Conservation (phyloP, 2,888 invertebrate genomes). For the Steinernema carpocapsae region DNA sequence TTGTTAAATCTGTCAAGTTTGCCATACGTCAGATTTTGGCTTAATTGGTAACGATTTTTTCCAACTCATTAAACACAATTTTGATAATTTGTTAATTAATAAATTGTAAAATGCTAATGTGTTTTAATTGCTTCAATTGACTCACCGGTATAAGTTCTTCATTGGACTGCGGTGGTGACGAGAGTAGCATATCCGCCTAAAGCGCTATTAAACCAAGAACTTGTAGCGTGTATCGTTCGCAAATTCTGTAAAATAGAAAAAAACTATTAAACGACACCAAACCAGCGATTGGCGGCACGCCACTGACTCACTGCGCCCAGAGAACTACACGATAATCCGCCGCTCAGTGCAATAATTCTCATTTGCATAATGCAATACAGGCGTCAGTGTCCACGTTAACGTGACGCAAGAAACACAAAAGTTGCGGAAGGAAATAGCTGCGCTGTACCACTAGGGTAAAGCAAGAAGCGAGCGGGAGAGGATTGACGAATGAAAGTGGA, state of each 20-base stretch:
- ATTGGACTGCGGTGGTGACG: neutral
- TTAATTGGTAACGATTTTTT: too few species aligned
- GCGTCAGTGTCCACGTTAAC: neutral
- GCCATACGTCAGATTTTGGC: too few species aligned
- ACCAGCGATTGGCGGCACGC: neutral
- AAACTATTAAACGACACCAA: constrained; percentile 12
- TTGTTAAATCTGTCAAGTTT: too few species aligned
- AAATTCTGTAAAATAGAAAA: constrained; percentile 3
- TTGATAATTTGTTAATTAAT: too few species aligned
- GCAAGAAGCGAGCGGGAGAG: neutral
- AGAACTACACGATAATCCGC: constrained; percentile 11
- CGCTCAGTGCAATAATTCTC: neutral
- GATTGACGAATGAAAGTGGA: constrained; percentile 7
- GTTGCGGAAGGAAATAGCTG: too few species aligned
- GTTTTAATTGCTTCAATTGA: neutral
- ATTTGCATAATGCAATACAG: constrained; percentile 22
- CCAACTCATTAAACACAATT: too few species aligned
- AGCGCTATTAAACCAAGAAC: neutral
- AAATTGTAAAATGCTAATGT: too few species aligned
- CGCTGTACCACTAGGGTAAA: too few species aligned
- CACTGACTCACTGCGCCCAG: neutral
- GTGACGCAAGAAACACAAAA: neutral
- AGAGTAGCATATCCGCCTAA: neutral
- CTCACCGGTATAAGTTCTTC: constrained; percentile 25
- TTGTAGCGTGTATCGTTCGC: constrained; percentile 22